Conservation (phyloP, 2,113 vertebrate species). For the Gymnorhina tibicen region DNA sequence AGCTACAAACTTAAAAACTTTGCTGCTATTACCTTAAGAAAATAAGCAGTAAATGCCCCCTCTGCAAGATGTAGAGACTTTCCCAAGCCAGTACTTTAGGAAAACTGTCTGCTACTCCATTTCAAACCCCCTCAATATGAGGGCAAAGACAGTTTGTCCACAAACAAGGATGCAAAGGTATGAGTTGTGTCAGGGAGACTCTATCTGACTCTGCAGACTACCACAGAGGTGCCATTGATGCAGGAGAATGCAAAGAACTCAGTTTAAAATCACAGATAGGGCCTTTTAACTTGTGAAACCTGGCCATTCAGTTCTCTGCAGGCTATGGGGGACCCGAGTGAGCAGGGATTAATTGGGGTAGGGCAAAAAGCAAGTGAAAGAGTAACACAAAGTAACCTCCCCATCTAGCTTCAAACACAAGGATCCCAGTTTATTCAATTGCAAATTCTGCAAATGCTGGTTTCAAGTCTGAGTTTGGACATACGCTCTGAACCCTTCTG, state of each 20-base stretch:
- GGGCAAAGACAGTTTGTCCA: not conserved
- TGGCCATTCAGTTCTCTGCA: not conserved
- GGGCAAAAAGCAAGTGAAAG: not conserved
- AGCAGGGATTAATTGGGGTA: not conserved
- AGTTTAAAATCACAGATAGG: not conserved
- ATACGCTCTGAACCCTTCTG: not conserved
- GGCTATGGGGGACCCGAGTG: fast-evolving
- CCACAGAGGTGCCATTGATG: not conserved
- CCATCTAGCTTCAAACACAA: not conserved
- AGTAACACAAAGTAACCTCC: not conserved
- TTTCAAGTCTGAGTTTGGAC: not conserved
- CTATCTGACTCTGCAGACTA: not conserved
- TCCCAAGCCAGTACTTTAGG: not conserved
- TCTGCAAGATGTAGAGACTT: not conserved
- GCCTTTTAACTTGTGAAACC: not conserved
- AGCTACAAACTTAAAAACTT: not conserved
- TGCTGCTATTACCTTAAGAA: not conserved
- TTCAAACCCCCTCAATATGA: not conserved
- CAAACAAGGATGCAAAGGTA: not conserved
- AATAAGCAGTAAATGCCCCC: not conserved
- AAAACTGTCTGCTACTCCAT: not conserved
- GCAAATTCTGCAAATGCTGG: not conserved
- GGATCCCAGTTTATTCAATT: not conserved
- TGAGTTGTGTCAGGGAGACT: not conserved
- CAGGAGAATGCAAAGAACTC: not conserved